Evolutionary conservation across 2,113 vertebrate species (phyloP).

Genomic region (Phaethon lepturus): DNA sequence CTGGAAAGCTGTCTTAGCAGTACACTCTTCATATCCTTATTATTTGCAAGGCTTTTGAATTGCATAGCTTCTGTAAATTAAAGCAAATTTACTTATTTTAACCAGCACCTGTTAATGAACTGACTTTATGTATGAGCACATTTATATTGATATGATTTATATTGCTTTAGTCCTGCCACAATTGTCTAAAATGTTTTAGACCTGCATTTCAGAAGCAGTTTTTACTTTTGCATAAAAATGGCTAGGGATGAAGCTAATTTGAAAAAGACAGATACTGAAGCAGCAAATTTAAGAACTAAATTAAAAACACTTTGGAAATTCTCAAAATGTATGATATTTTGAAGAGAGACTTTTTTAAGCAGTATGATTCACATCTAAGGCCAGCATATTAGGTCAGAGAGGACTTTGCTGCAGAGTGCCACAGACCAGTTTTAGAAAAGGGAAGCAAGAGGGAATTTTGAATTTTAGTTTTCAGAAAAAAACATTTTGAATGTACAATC

Average conservation of each 20-base stretch:
- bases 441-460: background rate
- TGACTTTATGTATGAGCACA: background rate
- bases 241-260: background rate
- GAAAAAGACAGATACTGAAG: background rate
- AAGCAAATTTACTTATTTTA: background rate
- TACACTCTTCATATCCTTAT: background rate
- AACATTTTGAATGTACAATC: rapidly evolving
- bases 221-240: background rate
- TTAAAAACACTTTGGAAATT: background rate
- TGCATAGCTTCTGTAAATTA: background rate
- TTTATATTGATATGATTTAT: background rate
- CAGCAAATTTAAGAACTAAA: background rate
- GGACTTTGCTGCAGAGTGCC: too few relatives aligned
- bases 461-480: background rate
- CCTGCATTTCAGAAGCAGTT: background rate
- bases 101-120: background rate
- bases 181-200: background rate
- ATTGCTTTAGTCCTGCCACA: background rate
- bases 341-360: background rate
- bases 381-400: background rate
- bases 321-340: background rate
- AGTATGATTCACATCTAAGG: background rate
- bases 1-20: background rate
- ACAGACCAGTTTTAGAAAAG: background rate
- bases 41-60: background rate